These are phyloP conservation scores for Natator depressus DNA, from an alignment of 2,113 vertebrate species.

Conservation along the genomic window DNA sequence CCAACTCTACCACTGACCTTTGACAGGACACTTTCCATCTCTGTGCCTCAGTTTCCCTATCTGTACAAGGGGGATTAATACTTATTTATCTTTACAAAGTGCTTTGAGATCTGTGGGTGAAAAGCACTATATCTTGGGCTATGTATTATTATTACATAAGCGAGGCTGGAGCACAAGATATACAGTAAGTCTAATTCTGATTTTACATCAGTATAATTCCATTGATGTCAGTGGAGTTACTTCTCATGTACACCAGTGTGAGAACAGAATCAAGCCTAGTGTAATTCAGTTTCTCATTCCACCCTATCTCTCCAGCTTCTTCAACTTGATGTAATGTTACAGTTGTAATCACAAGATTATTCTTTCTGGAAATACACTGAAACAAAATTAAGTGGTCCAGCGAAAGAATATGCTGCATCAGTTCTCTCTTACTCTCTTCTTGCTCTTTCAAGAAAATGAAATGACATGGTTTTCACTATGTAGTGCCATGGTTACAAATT, in stretches of 20 bases:
- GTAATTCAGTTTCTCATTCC: not conserved
- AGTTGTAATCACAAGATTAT: not conserved
- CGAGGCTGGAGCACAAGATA: not conserved
- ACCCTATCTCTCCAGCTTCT: not conserved
- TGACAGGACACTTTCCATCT: not conserved
- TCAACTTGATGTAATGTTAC: not conserved
- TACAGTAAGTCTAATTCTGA: not conserved
- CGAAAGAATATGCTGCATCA: not conserved
- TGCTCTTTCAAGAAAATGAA: not conserved
- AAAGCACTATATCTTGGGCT: not conserved
- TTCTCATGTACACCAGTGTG: not conserved
- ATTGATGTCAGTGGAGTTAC: accelerated
- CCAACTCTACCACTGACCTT: not conserved
- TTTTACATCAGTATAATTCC: accelerated
- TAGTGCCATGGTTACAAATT: constrained; percentile 68
- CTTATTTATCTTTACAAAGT: not conserved
- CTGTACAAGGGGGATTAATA: accelerated
- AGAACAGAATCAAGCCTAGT: not conserved
- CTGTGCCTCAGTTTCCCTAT: not conserved
- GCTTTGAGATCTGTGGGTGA: not conserved
- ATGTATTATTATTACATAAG: accelerated
- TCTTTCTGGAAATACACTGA: not conserved
- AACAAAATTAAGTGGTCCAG: not conserved
- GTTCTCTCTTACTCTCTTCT: not conserved
- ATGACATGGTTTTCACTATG: constrained; percentile 55